Base-by-base conservation (phyloP, 2,797 vertebrate species). In the Oryzias dopingdopingensis region DNA sequence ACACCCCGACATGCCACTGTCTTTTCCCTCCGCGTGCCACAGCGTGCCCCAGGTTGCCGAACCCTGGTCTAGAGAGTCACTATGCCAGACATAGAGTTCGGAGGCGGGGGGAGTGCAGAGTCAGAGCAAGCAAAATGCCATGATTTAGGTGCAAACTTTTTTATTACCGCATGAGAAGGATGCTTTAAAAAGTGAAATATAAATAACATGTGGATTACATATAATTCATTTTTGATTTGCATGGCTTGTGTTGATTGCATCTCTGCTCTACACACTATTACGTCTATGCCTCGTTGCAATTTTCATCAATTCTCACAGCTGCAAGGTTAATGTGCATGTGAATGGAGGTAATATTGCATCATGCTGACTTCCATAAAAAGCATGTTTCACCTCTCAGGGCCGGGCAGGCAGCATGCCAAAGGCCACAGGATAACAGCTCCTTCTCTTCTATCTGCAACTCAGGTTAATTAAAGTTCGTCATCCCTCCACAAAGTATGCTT, bases 401-500 rank as follows among this genome's bases (percentile, higher is more conserved):
- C 56, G 75, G 67, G 74, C 79, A 69, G 84, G 83, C 80, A 59
- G 53, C 50, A 45, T 65, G 83, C 86, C 88, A 89, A 86, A 80
- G 83, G 80, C 83, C 79, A 77, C 62, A 18, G 76, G 65, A 77
- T 81, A 81, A 80, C 77, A 70, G 79, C 78, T 64, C 49, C 66
- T 68, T 73, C 61, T 56, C 59, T 66, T 67, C 67, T 77, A 65
- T 84, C 82, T 72, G 76, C 76, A 80, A 57, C 71, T 57, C 77
- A 62, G 85, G 85, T 87, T 90, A 89, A 90, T 89, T 91, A 90
- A 89, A 87, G 76, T 77, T 83, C 72, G 71, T 82, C 76, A 67
- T 77, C 70, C 68, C 69, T 70, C 67, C 78, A 79, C 70, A 84
- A 82, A 85, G 82, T 83, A 84, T 77, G 86, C 86, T 89, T 89